phyloP scores from a whole-genome alignment of 2,797 vertebrate genomes.

The Hippopotamyrus pictus region DNA sequence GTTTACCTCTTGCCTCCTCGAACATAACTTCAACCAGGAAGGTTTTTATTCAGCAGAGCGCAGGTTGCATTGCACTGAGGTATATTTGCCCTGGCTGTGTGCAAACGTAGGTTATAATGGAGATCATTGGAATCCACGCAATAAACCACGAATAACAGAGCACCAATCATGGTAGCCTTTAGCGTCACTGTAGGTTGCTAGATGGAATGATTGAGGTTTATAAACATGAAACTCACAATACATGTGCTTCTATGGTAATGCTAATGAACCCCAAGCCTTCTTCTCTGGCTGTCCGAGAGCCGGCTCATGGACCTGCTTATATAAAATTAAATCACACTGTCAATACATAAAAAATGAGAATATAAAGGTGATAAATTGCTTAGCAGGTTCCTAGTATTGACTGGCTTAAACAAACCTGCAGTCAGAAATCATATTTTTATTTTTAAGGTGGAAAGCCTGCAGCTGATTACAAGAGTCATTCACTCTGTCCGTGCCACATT shows the following conservation, averaged over 20 bases:
- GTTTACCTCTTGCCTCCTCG: neutral
- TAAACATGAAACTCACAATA: neutral
- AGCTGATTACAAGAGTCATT: neutral
- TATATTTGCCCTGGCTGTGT: neutral
- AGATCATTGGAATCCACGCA: neutral
- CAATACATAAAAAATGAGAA: constrained; percentile 2
- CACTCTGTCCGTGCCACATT: neutral
- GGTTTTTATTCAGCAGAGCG: neutral
- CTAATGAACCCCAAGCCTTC: neutral
- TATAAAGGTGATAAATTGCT: constrained; percentile 14
- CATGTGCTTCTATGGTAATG: neutral
- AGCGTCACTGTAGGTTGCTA: neutral
- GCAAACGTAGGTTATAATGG: neutral
- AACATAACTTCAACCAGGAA: neutral
- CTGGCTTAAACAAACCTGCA: neutral
- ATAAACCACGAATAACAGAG: neutral
- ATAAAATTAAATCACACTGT: constrained; percentile 13
- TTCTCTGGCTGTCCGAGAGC: neutral
- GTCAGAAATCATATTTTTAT: constrained; percentile 15
- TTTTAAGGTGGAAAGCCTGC: neutral
- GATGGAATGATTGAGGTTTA: neutral
- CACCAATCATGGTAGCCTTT: neutral
- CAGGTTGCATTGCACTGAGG: neutral
- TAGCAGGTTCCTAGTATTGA: neutral
- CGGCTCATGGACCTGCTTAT: neutral